These are phyloP conservation scores for Xerus rutilus DNA, from an alignment of 2,797 vertebrate genomes.

Conservation along the genomic window DNA sequence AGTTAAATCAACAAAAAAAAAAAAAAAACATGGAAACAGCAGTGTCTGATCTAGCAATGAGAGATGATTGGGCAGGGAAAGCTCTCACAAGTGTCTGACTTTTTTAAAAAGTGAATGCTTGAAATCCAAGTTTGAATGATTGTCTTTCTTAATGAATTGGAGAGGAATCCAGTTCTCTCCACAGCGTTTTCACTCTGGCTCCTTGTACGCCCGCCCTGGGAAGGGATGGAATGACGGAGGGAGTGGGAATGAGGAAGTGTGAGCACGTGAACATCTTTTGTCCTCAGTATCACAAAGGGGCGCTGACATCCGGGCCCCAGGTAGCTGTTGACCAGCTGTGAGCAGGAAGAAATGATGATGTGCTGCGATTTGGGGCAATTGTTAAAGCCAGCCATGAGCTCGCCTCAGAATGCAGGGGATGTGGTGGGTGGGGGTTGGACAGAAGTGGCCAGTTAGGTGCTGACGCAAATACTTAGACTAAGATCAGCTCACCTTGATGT, in stretches of 20 bases:
- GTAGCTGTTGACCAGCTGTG: neutral
- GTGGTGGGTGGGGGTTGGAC: neutral
- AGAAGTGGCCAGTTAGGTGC: neutral
- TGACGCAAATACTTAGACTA: neutral
- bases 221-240: neutral
- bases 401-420: neutral
- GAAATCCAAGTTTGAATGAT: neutral
- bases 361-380: neutral
- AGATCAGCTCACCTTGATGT: neutral
- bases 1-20: constrained; percentile 18
- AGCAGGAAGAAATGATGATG: neutral
- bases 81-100: neutral
- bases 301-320: neutral
- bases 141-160: neutral
- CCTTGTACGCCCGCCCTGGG: neutral
- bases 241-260: neutral
- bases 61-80: neutral
- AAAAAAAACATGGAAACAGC: neutral
- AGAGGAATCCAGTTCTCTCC: neutral
- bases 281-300: neutral
- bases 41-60: neutral
- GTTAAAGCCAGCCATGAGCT: neutral
- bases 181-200: neutral
- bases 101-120: neutral
- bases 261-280: neutral